Evolutionary conservation across 2,797 vertebrate genomes (phyloP).

Genomic region (Gallinago solitaria): DNA sequence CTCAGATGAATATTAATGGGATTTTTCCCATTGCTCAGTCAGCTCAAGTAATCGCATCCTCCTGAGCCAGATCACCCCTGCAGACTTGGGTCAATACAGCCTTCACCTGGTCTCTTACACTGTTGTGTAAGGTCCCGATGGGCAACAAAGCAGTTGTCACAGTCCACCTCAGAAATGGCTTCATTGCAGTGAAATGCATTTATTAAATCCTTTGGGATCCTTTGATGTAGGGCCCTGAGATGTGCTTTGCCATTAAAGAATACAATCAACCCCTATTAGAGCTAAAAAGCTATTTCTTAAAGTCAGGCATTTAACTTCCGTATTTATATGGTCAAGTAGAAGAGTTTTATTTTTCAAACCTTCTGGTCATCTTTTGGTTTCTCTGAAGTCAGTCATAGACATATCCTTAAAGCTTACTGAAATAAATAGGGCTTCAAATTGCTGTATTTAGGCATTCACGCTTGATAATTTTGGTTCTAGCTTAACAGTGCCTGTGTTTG

Average conservation of each 20-base stretch:
- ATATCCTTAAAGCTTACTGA: background rate
- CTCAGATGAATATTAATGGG: background rate
- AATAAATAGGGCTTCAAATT: background rate
- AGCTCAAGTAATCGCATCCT: constrained; percentile 12
- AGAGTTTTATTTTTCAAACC: background rate
- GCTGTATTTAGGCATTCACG: background rate
- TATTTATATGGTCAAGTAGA: background rate
- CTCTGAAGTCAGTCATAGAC: background rate
- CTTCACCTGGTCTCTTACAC: background rate
- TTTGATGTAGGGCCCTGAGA: background rate
- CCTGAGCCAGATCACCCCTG: constrained; percentile 15
- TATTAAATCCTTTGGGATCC: background rate
- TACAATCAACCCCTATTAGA: background rate
- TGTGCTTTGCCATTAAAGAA: background rate
- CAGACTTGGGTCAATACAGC: background rate
- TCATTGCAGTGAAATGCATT: background rate
- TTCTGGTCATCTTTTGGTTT: background rate
- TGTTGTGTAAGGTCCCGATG: background rate
- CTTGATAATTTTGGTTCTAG: background rate
- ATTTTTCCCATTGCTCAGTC: background rate
- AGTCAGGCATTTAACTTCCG: background rate
- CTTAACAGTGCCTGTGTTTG: background rate
- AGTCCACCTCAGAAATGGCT: background rate
- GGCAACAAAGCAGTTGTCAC: background rate
- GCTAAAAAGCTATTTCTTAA: background rate